Percentiles rank a stretch among this genome's conserved stretches.
Evolutionary conservation across 2,113 vertebrate species (phyloP).

Genomic region (Uria aalge): DNA sequence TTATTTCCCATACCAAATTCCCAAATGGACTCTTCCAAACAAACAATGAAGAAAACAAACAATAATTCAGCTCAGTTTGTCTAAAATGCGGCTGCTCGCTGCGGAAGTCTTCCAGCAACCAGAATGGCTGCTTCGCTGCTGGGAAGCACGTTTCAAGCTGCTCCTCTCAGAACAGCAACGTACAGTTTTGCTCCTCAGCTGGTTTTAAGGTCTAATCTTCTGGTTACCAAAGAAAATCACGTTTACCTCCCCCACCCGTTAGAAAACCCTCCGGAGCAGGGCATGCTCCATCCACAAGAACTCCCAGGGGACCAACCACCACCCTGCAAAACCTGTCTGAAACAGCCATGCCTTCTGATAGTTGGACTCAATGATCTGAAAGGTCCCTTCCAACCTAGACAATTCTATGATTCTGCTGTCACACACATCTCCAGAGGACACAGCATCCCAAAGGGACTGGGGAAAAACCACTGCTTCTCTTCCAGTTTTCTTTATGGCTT

Average conservation of each 20-base stretch:
- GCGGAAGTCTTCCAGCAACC: neutral
- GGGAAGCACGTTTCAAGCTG: neutral
- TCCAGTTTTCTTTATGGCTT: neutral
- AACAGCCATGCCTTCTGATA: neutral
- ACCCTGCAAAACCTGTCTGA: neutral
- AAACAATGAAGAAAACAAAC: neutral
- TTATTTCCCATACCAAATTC: neutral
- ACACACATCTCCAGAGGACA: rapidly evolving
- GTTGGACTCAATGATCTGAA: neutral
- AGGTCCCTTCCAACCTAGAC: neutral
- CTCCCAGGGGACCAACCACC: neutral
- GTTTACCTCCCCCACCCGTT: neutral
- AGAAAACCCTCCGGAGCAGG: rapidly evolving
- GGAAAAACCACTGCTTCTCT: rapidly evolving
- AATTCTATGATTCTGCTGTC: neutral
- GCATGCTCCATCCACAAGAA: rapidly evolving
- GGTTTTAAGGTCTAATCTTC: neutral
- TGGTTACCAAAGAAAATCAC: neutral
- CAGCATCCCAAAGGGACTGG: rapidly evolving
- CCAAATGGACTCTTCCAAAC: neutral
- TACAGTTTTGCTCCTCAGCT: neutral
- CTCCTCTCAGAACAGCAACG: neutral
- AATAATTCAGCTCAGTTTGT: neutral
- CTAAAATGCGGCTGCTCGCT: neutral
- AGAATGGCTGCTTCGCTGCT: neutral